Evolutionary conservation across 2,888 invertebrate genomes (phyloP), one percentile per base, ranked within the genome.

Genomic region (Apamea sordens): DNA sequence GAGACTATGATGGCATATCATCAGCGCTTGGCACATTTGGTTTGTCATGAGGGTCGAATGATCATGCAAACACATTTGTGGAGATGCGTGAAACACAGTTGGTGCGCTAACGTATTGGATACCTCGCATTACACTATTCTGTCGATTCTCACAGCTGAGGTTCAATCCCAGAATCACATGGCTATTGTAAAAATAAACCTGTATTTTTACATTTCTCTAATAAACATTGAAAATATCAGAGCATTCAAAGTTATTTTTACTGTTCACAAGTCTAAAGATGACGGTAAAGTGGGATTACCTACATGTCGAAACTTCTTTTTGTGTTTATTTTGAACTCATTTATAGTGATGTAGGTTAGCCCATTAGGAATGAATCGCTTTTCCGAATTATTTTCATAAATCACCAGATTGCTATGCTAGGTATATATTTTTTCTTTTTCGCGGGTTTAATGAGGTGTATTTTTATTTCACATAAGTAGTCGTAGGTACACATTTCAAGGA

Each of bases 141-240:
- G n/a, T 61, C 53, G 7, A 69, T 70, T 56, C 61, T 56, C 82
- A 56, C 75, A 67, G 84, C 77, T 84, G 77, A 84, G 77, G 21
- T 59, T 44, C 56, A 73, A 77, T 78, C 83, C 68, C 78, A 82
- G 63, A 74, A 83, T 76, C 64, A 68, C 67, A 76, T 47, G 53
- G 61, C 68, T 59, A 61, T 47, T 80, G 74, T 72, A 84, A 85
- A 85, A 77, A 85, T 86, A 86, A 80, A 59, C 32, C 32, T 15
- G 44, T 75, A 84, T 85, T 84, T 80, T 83, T 86, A 81, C 63
- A 77, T 68, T 73, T 70, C 73, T 70, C 44, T 76, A 77, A 71
- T 84, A 75, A 73, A 77, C 77, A 80, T 77, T 81, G 74, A 73
- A 84, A 70, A 86, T 86, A 87, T 84, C 78, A 72, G 75, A 75